Base-by-base conservation (phyloP, 53 echinoderm and acorn worm genomes). In the Paracentrotus lividus region DNA sequence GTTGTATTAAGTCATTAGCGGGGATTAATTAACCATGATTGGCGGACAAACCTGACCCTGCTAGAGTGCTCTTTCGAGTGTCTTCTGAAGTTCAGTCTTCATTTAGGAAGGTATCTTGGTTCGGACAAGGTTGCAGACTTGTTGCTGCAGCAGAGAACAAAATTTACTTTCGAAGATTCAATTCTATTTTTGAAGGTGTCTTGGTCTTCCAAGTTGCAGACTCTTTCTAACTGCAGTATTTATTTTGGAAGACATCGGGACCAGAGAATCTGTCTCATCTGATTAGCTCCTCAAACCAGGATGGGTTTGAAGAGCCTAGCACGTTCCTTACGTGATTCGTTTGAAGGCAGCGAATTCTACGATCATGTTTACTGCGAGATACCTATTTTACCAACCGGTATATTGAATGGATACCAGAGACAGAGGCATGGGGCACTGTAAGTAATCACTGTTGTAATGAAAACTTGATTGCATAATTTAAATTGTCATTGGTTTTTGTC, bases 231-330 rank as follows among this genome's bases (percentile, higher is more conserved):
- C 33, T 15, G 31, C 33, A 67, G 0, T 32, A 67, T 67, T 61
- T 34, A n/a, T 59, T 7, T 59, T 4, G 59, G 67, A n/a, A 67
- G 31, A 13, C 4, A 31, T 31, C 3, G 13, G 33, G 67, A 33
- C 67, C 33, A 12, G 32, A 42, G 43, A 42, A 47, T 10, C 27
- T 47, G 81, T 81, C 26, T 10, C 81, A n/a, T 81, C 20, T 8
- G 26, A 81, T n/a, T 26, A 1, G 42, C 45, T 23, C 81, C 47
- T n/a, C 72, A 64, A 60, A 55, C 42, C 65, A 26, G n/a, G 65
- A 89, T 89, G 89, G 89, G 89, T 13, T 59, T 89, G 66, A 59
- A 59, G 44, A 40, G 42, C 14, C 24, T 89, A n/a, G 65, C 58
- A 26, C 66, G 64, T 44, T 89, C 42, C 44, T 27, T 89, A 10